phyloP scores from a whole-genome alignment of 1,140 invertebrate genomes.

The Aplysia californica region DNA sequence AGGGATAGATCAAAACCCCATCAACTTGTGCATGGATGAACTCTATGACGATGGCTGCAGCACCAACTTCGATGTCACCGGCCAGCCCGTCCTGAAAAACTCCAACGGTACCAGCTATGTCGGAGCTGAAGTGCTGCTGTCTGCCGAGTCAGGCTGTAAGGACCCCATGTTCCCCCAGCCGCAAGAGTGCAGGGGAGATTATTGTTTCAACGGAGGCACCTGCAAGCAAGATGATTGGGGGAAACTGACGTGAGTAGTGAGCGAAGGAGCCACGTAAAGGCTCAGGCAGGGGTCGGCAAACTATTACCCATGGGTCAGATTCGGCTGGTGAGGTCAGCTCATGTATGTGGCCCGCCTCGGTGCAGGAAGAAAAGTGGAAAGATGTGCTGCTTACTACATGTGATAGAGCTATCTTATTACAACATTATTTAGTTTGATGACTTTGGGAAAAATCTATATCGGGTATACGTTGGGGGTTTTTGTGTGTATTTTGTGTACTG shows the following conservation, averaged over 20 bases:
- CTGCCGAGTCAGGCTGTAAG: conserved; percentile 79
- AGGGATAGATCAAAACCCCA: conserved; percentile 98
- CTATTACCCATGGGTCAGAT: no score
- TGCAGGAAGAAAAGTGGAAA: no score
- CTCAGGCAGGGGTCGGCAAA: no score
- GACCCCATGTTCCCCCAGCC: conserved; percentile 47
- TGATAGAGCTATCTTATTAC: no score
- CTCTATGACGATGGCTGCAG: conserved; percentile 94
- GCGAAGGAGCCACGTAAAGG: neutral
- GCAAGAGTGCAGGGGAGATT: conserved; percentile 84
- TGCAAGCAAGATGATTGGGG: conserved; percentile 83
- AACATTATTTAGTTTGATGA: no score
- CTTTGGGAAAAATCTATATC: no score
- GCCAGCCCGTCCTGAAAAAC: conserved; percentile 90
- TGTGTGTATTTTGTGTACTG: no score
- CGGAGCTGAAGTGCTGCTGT: conserved; percentile 88
- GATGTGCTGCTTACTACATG: no score
- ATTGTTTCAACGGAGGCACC: conserved; percentile 94
- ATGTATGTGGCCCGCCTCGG: no score
- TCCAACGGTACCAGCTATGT: conserved; percentile 96
- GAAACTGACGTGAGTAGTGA: conserved; percentile 78
- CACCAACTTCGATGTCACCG: conserved; percentile 87
- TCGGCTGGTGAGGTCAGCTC: no score
- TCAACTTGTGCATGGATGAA: conserved; percentile 96
- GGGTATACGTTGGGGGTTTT: no score